phyloP scores from a whole-genome alignment of 1,140 invertebrate species.

The Dufourea novaeangliae region DNA sequence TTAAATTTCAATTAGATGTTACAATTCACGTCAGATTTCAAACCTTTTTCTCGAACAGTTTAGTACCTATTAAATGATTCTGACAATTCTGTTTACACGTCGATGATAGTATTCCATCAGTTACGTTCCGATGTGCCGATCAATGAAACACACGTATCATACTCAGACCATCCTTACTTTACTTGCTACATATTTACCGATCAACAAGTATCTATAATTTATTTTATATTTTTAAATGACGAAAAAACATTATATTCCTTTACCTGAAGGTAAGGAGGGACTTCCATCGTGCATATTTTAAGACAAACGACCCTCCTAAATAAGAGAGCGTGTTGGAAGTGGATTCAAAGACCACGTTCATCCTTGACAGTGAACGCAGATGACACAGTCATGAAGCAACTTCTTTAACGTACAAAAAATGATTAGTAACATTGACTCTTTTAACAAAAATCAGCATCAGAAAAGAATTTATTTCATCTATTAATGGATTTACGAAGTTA shows the following conservation, averaged over 20 bases:
- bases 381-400: no score
- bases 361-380: background rate
- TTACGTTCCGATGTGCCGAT: background rate
- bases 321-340: background rate
- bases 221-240: background rate
- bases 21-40: background rate
- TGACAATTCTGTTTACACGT: background rate
- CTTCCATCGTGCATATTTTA: background rate
- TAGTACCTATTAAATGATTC: no score
- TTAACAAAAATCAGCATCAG: no score
- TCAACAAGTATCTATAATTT: constrained; percentile 24
- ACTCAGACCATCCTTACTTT: background rate
- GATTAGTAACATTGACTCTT: no score
- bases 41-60: background rate
- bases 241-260: background rate
- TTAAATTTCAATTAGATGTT: background rate
- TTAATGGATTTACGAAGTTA: no score
- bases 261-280: no score
- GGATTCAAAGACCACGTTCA: background rate
- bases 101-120: background rate
- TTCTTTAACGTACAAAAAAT: no score
- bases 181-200: background rate
- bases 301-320: background rate
- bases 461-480: no score
- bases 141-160: background rate